Conservation (phyloP, 1,140 invertebrate genomes). For the Belonocnema kinseyi region DNA sequence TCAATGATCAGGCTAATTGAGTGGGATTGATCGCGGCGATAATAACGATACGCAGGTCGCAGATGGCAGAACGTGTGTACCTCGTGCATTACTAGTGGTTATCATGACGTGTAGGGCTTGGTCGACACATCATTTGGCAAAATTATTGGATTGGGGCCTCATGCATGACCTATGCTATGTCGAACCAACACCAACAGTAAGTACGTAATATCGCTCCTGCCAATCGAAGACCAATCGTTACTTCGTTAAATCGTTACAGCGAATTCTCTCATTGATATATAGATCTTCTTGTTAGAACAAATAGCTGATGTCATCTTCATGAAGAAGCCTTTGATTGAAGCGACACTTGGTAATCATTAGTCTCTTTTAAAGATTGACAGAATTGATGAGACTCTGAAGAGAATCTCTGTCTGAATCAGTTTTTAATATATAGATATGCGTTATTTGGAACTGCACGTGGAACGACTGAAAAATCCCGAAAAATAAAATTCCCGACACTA, state of each 20-base stretch:
- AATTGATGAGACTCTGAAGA: too few relatives aligned
- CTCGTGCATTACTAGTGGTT: conserved; percentile 63
- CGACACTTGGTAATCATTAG: too few relatives aligned
- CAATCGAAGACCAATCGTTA: conserved; percentile 58
- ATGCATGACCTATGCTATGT: background rate
- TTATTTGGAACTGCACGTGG: too few relatives aligned
- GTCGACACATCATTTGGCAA: conserved; percentile 60
- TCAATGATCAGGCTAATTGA: conserved; percentile 76
- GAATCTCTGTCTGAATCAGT: too few relatives aligned
- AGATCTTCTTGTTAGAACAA: background rate
- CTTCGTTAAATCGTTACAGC: conserved; percentile 42
- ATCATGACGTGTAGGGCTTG: conserved; percentile 63
- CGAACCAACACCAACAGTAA: conserved; percentile 1
- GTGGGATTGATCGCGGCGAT: conserved; percentile 74
- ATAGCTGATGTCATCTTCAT: background rate
- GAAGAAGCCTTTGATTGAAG: too few relatives aligned
- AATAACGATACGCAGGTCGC: conserved; percentile 67
- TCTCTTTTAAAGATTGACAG: too few relatives aligned
- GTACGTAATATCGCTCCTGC: background rate
- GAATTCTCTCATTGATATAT: background rate
- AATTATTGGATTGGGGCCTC: conserved; percentile 59
- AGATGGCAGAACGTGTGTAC: conserved; percentile 50
- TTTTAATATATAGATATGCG: too few relatives aligned
- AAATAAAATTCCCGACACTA: too few relatives aligned
- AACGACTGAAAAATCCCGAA: too few relatives aligned